Evolutionary conservation across 1,140 invertebrate species (phyloP), one percentile per base, ranked within the genome.

Genomic region (Drosophila setifemur): DNA sequence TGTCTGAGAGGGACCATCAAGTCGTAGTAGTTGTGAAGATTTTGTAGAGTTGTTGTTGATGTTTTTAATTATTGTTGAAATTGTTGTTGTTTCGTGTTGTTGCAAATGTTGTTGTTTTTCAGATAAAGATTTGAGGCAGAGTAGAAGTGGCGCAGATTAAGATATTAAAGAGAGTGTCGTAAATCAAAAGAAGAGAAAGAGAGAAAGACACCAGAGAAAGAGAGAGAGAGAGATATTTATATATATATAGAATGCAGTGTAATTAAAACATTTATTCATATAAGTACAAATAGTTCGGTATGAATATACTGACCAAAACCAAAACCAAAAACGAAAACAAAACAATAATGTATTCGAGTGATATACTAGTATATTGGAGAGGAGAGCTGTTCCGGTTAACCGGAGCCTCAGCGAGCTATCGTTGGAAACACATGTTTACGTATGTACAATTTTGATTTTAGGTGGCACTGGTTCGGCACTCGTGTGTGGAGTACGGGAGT

Each of bases 201-300:
- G 72, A 81, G 74, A 83, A 58, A 83, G 73, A 85, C 64, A 75
- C 60, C 55, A 85, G 81, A 85, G 75, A 86, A 63, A 85, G 67
- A 85, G 76, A 83, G 53, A 85, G 61, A 85, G 31, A 67, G 25
- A 69, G 12, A 37, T 37, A 37, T 37, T 37, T 40, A 67, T 73
- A 44, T 54, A 44, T 79, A 85, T 72, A 85, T 68, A 85, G 75
- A 85, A 85, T 86, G 75, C 81, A 85, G 81, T 85, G 79, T 86
- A 67, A 79, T 81, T 85, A 86, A 86, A 75, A 79, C 81, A 85
- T 86, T 76, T 75, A 86, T 64, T 73, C 45, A 54, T 68, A 43
- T 60, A 45, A 63, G 48, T 55, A 55, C 49, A 61, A 52, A 49
- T 35, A 64, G 55, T 45, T 82, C 50, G 43, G 37, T 66, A 57